These are phyloP conservation scores for Yoshiicerus persimilis DNA, from an alignment of 1,140 invertebrate genomes.

Conservation along the genomic window DNA sequence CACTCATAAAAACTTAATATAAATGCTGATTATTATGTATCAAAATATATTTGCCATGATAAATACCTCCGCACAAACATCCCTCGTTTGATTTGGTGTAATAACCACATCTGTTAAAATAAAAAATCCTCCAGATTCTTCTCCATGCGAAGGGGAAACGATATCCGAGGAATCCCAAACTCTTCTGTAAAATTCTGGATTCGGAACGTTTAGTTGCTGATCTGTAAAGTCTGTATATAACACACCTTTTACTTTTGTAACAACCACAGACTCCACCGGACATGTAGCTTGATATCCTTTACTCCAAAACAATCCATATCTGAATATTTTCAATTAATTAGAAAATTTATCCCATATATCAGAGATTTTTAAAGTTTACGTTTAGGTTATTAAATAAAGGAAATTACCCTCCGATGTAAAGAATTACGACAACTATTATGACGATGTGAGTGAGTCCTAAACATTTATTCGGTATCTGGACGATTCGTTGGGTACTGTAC, in stretches of 20 bases:
- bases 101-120: constrained; percentile 61
- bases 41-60: background rate
- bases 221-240: constrained; percentile 52
- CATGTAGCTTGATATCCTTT: constrained; percentile 61
- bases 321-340: background rate
- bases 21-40: no score
- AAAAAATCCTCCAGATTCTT: constrained; percentile 62
- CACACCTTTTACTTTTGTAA: constrained; percentile 61
- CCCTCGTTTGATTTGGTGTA: constrained; percentile 57
- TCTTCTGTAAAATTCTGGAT: constrained; percentile 51
- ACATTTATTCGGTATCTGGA: constrained; percentile 40
- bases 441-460: constrained; percentile 37
- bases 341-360: background rate
- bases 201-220: background rate
- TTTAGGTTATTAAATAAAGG: background rate
- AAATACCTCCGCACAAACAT: constrained; percentile 57
- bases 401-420: constrained; percentile 38
- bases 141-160: constrained; percentile 56
- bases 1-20: no score
- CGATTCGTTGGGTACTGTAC: constrained; percentile 34
- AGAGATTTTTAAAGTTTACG: background rate
- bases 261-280: constrained; percentile 56
- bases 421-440: constrained; percentile 1
- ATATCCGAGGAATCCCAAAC: constrained; percentile 62
- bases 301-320: constrained; percentile 51